Evolutionary conservation across 2,113 vertebrate genomes (phyloP).

Genomic region (Mustelus asterias): DNA sequence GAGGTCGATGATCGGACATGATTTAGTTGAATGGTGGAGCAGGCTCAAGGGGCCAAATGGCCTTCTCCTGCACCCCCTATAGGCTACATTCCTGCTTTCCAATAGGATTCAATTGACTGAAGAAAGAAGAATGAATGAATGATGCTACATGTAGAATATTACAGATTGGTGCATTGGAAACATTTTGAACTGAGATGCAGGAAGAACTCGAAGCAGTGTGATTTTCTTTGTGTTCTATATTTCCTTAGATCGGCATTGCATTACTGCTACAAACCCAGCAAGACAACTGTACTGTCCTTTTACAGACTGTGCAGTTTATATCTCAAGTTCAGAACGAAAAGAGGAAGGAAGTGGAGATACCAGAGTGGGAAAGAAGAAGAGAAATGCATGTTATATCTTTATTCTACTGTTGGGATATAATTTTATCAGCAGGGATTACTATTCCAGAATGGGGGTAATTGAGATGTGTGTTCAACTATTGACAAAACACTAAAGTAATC

Average conservation of each 20-base stretch:
- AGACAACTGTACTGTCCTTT: not conserved
- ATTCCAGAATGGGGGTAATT: not conserved
- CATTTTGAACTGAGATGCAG: not conserved
- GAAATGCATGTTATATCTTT: not conserved
- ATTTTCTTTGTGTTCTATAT: not conserved
- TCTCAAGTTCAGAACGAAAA: not conserved
- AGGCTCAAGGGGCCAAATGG: no score
- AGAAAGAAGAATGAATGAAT: not conserved
- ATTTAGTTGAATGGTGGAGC: no score
- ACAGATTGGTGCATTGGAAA: not conserved
- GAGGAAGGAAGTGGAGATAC: slow-evolving; percentile 13
- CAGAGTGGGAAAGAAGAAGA: not conserved
- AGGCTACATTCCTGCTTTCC: not conserved
- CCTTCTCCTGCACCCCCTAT: no score
- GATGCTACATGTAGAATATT: not conserved
- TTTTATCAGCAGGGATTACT: not conserved
- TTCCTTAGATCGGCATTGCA: not conserved
- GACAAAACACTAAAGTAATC: not conserved
- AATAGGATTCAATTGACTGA: not conserved
- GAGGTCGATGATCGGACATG: no score
- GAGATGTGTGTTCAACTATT: not conserved
- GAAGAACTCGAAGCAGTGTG: not conserved
- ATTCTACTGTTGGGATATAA: not conserved
- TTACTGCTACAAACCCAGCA: not conserved
- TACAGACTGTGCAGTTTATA: not conserved